These are phyloP conservation scores for Microcebus tavaratra DNA, from an alignment of 2,113 vertebrate species.

Conservation along the genomic window DNA sequence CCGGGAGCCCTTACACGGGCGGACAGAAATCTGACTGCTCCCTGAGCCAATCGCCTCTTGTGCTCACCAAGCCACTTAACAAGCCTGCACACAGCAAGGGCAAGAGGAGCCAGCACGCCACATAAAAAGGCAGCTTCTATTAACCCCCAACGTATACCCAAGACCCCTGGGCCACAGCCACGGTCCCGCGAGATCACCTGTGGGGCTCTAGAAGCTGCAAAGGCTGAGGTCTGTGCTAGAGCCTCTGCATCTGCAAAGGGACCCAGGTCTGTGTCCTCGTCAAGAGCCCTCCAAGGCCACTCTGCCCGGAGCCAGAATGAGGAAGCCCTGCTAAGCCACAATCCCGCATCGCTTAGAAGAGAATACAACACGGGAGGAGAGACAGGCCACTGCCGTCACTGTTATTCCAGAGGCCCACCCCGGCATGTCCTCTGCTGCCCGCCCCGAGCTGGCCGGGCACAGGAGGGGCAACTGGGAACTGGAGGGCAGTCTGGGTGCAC, in stretches of 20 bases:
- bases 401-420: neutral
- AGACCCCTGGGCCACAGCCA: neutral
- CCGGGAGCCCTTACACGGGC: neutral
- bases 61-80: neutral
- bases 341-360: neutral
- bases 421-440: fast-evolving
- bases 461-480: neutral
- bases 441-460: fast-evolving
- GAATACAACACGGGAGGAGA: fast-evolving
- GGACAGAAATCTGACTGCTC: neutral
- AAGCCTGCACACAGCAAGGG: fast-evolving
- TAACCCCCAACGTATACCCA: fast-evolving
- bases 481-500: too few relatives aligned
- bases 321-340: fast-evolving
- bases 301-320: neutral
- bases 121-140: neutral
- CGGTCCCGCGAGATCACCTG: neutral
- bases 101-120: fast-evolving
- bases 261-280: neutral
- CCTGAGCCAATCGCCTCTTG: neutral
- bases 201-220: neutral
- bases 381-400: fast-evolving
- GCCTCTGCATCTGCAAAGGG: neutral
- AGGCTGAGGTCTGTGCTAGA: neutral
- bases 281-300: neutral